Evolutionary conservation across 1,140 invertebrate species (phyloP).

Genomic region (Parapsyche elsis): DNA sequence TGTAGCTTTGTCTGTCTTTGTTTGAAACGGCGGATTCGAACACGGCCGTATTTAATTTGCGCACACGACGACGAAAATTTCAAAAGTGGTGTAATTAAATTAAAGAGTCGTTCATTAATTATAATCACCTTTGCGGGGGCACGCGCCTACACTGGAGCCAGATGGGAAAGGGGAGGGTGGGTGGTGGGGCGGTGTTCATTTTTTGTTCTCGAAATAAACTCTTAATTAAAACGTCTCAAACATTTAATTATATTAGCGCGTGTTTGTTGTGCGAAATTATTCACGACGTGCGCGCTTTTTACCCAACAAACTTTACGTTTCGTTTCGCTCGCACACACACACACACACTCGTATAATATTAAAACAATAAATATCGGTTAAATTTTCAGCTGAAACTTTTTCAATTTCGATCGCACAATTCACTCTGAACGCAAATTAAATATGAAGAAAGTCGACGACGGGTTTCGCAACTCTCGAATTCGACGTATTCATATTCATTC

Average conservation of each 20-base stretch:
- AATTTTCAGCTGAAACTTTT: no score
- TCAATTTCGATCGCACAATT: no score
- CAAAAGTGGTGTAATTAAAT: conserved; percentile 20
- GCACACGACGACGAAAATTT: background rate
- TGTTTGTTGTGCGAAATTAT: conserved; percentile 30
- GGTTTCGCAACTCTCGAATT: no score
- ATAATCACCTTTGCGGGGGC: conserved; percentile 4
- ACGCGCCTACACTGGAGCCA: background rate
- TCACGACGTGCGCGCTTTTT: conserved; percentile 10
- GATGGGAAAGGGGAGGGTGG: background rate
- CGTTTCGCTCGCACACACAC: no score
- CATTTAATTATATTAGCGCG: conserved; percentile 33
- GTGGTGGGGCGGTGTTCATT: background rate
- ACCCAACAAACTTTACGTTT: background rate
- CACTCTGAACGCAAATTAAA: no score
- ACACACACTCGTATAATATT: no score
- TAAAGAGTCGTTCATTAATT: conserved; percentile 30
- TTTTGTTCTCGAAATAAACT: conserved; percentile 19
- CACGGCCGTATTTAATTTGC: no score
- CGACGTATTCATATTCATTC: no score
- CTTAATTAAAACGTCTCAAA: conserved; percentile 32
- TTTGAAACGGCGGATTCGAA: no score
- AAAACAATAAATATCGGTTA: no score
- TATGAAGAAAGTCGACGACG: no score
- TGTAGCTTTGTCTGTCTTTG: no score